Base-by-base conservation (phyloP, 2,113 vertebrate genomes). In the Fukomys damarensis region DNA sequence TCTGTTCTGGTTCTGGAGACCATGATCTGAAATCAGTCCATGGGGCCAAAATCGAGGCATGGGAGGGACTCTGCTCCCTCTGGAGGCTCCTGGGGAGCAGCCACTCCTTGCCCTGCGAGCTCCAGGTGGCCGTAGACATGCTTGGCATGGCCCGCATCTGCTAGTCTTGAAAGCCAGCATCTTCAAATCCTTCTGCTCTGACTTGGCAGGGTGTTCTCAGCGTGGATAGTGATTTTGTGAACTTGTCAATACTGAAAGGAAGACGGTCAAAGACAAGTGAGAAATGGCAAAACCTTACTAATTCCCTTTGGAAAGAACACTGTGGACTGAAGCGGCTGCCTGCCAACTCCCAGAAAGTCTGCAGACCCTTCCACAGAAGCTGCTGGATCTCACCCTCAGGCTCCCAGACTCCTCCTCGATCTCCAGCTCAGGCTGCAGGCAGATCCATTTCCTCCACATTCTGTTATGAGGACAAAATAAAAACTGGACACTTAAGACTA, bases 401-500 rank as follows among this genome's bases (percentile, higher is more conserved):
- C 22, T 54, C 32, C 30, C 3, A 1, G 54, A 28, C 49, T 46
- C 22, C 30, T 63, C 43, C 19, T 58, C 86, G n/a, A 2, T 56
- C 11, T 52, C 19, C 28, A 58, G 85, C 63, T 14, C 0, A 26
- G 59, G 38, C 83, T 68, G 35, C 16, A 58, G 46, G 56, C 52
- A 30, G 12, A 6, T 4, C n/a, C 30, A 56, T 58, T 61, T 56
- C 89, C n/a, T 86, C 56, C 49, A 86, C 43, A 35, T 72, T 46
- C 72, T 91, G 0, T 63, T 94, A 54, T 4, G 49, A 96, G 82
- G 72, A 65, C n/a, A 49, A 68, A 86, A 70, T 92, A 80, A 89
- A 96, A 89, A 61, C 74, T 74, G 35, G 24, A 86, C 46, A 85
- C 0, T 68, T 92, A 89, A 90, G 92, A 61, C 30, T 10, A 19